phyloP scores from a whole-genome alignment of 2,113 vertebrate genomes.

The Brienomyrus longianalis region DNA sequence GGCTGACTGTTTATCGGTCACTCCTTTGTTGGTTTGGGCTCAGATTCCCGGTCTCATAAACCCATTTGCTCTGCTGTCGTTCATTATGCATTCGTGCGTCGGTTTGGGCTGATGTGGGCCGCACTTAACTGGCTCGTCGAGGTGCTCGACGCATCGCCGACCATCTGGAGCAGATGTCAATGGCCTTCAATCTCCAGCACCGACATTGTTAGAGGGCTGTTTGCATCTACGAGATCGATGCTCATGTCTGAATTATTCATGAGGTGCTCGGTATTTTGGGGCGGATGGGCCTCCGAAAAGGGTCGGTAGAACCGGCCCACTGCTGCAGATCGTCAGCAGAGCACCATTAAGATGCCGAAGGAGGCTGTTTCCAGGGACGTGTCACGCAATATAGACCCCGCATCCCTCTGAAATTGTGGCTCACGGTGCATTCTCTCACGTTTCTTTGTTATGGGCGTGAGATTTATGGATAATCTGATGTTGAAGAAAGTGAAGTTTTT shows the following conservation, averaged over 20 bases:
- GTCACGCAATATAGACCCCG: conserved; percentile 5
- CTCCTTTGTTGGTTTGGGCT: not conserved
- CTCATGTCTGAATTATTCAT: conserved; percentile 35
- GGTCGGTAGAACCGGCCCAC: not conserved
- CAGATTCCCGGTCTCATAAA: not conserved
- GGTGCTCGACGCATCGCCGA: not conserved
- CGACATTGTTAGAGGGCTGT: conserved; percentile 31
- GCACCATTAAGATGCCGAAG: conserved; percentile 7
- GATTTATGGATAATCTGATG: conserved; percentile 2
- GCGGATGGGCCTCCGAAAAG: not conserved
- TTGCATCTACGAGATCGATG: conserved; percentile 31
- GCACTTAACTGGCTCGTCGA: not conserved
- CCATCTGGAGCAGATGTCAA: not conserved
- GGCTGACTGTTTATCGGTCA: not conserved
- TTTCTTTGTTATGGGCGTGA: not conserved
- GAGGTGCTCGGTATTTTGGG: not conserved
- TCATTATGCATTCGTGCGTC: not conserved
- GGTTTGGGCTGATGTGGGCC: not conserved
- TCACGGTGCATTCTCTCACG: not conserved
- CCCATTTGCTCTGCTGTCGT: not conserved
- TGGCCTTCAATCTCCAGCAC: conserved; percentile 12
- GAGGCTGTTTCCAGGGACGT: conserved; percentile 17
- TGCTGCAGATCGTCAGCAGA: not conserved
- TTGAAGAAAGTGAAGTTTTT: not conserved
- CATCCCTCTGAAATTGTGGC: conserved; percentile 15